phyloP scores from a whole-genome alignment of 2,113 vertebrate genomes.

The Daphoenositta chrysoptera region DNA sequence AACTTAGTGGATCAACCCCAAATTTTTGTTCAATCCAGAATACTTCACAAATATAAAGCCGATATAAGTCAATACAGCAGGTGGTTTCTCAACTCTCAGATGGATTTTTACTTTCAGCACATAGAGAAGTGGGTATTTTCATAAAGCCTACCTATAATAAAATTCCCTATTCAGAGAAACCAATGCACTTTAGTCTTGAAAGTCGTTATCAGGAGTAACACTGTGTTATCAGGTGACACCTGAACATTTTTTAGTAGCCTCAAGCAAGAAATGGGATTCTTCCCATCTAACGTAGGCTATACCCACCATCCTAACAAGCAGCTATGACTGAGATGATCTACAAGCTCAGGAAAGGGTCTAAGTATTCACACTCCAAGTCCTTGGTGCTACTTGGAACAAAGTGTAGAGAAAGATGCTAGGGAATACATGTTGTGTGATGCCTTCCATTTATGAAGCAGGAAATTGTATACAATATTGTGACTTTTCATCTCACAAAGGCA shows the following conservation, averaged over 20 bases:
- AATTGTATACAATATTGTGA: not conserved
- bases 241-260: not conserved
- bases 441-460: not conserved
- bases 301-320: not conserved
- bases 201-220: not conserved
- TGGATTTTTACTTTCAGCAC: not conserved
- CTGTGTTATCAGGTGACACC: not conserved
- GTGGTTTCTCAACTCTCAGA: not conserved
- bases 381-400: not conserved
- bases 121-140: not conserved
- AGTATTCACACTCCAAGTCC: not conserved
- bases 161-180: not conserved
- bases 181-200: not conserved
- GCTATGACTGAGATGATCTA: not conserved
- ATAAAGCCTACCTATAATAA: not conserved
- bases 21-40: not conserved
- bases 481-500: not conserved
- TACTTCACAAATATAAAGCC: not conserved
- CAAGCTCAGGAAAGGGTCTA: not conserved
- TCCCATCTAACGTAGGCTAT: not conserved
- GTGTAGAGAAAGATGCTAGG: not conserved
- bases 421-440: not conserved
- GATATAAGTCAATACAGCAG: fast-evolving
- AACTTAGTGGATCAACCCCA: not conserved
- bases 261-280: not conserved